Base-by-base conservation (phyloP, 2,888 invertebrate species). In the Zootermopsis nevadensis region DNA sequence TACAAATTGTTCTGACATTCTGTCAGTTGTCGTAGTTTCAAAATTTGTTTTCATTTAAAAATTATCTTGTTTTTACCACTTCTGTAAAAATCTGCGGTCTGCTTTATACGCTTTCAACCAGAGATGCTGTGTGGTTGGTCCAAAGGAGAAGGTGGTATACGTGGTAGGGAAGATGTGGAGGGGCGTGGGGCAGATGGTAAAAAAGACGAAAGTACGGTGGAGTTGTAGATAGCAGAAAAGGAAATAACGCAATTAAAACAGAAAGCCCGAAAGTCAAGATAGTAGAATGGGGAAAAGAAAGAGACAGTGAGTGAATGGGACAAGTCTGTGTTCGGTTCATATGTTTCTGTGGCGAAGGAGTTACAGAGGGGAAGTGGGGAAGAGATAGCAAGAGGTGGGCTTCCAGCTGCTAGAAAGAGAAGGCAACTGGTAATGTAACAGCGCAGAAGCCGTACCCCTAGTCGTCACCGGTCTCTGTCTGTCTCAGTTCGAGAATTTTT, bases 81-180 rank as follows among this genome's bases (percentile, higher is more conserved):
- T 48, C 48, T 15, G 12, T 48, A n/a, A n/a, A n/a, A n/a, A n/a
- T n/a, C n/a, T 74, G 7, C 10, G 24, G 35, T 33, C 38, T 30
- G 24, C 31, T 30, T 27, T 77, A 10, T 48, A 77, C 77, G 77
- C 77, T 55, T 77, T 53, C 53, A 77, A 27, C 38, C 55, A 55
- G 30, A 22, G 77, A 77, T 77, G 77, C 77, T 77, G 48, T 77
- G 48, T 55, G 77, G 77, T 77, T 77, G 77, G 77, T 77, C 77
- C 77, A 55, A 55, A 31, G 30, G 19, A 31, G n/a, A 8, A 30
- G 60, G 60, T 60, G 60, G 60, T n/a, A 6, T 3, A n/a, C 60
- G 1, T n/a, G 60, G 60, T 60, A 27, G n/a, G 27, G n/a, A 60
- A 76, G 76, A 42, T 42, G 76, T 60, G 60, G n/a, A 60, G 60